Conservation (phyloP, 2,797 vertebrate species). For the Melanogrammus aeglefinus region DNA sequence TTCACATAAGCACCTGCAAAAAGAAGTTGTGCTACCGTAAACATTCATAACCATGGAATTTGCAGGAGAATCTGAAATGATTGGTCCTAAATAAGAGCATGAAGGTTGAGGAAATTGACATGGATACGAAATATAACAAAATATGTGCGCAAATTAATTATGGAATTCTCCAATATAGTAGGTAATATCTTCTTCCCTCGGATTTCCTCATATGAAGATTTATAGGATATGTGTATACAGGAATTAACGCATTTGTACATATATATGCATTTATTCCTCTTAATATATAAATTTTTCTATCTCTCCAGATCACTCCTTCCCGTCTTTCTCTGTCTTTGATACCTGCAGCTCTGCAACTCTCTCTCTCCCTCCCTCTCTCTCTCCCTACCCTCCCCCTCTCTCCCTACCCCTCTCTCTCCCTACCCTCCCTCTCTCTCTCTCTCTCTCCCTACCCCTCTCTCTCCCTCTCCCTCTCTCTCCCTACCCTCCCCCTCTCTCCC, state of each 20-base stretch:
- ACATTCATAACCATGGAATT: not conserved
- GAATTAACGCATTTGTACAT: not conserved
- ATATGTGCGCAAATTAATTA: not conserved
- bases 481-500: not conserved
- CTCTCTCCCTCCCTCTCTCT: conserved; percentile 30
- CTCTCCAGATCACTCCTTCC: not conserved
- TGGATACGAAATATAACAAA: not conserved
- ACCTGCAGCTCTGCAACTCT: conserved; percentile 15
- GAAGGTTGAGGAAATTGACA: not conserved
- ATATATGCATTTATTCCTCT: not conserved
- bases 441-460: not conserved
- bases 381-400: too few species aligned
- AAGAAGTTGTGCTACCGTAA: too few species aligned
- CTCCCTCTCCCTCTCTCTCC: not conserved
- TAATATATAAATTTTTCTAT: conserved; percentile 15
- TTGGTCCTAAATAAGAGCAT: not conserved
- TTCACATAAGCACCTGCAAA: too few species aligned
- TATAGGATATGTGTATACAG: too few species aligned
- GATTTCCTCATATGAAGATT: not conserved
- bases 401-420: not conserved
- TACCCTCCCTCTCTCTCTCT: too few species aligned
- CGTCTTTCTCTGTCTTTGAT: not conserved
- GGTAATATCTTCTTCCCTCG: not conserved
- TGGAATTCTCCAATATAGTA: too few species aligned
- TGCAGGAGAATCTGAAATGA: not conserved